These are phyloP conservation scores for Catharus bicknelli DNA, from an alignment of 2,113 vertebrate species.

Conservation along the genomic window DNA sequence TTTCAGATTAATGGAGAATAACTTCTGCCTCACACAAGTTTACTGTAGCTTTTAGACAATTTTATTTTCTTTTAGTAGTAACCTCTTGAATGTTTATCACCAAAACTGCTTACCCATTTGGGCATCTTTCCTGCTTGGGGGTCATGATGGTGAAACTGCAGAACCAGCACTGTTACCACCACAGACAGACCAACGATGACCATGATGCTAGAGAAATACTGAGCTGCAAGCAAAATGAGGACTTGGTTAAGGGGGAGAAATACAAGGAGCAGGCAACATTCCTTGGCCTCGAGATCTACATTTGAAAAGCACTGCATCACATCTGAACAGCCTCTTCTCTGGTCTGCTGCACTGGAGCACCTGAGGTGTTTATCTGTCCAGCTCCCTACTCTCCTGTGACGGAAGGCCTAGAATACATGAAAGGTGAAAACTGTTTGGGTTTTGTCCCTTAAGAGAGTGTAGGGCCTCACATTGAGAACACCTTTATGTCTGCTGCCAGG, in stretches of 20 bases:
- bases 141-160: constrained; percentile 91
- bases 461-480: not conserved
- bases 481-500: not conserved
- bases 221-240: constrained; percentile 71
- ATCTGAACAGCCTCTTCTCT: not conserved
- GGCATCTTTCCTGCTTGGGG: constrained; percentile 91
- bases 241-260: not conserved
- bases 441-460: not conserved
- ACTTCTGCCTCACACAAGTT: not conserved
- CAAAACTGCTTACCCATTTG: constrained; percentile 79
- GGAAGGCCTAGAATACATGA: not conserved
- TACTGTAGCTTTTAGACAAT: not conserved
- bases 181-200: constrained; percentile 90
- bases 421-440: not conserved
- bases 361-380: not conserved
- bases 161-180: constrained; percentile 88
- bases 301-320: not conserved
- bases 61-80: not conserved
- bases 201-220: constrained; percentile 92
- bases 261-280: not conserved
- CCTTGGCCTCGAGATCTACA: accelerated
- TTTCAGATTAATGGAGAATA: not conserved
- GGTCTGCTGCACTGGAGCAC: not conserved
- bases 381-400: not conserved
- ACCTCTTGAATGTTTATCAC: not conserved